Base-by-base conservation (phyloP, 1,140 invertebrate species). In the Lethrus apterus region DNA sequence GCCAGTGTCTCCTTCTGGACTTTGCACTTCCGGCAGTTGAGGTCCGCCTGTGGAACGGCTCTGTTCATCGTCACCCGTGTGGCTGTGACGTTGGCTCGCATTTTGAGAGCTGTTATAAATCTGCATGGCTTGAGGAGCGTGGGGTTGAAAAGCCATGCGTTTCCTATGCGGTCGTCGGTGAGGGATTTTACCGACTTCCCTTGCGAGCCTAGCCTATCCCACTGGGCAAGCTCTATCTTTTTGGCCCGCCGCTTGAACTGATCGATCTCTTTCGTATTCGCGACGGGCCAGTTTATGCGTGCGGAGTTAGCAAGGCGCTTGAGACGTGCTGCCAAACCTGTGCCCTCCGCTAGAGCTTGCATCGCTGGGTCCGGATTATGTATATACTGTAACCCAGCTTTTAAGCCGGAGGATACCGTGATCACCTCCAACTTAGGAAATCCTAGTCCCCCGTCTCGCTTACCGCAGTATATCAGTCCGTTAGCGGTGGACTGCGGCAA, bases 401-500 rank as follows among this genome's bases (percentile, higher is more conserved):
- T 26, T 20, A 44, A 33, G 15, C 9, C 32, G 8, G 26, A n/a
- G 9, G 11, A 5, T 8, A 17, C 21, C 17, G 20, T 21, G 10
- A 43, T 17, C 2, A 44, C 42, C 14, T 44, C 42, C 13, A 44
- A 18, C 29, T 33, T 44, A 13, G 26, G 26, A 10, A 44, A 4
- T 31, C 42, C 42, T 49, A 61, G 45, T 48, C 59, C 58, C 9
- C 59, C 56, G 44, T 58, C 53, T 50, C 40, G 34, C 55, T 51
- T 55, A n/a, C 49, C 34, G 41, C 42, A 46, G 32, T 59, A 56
- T 1, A 60, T 9, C 13, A 61, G 41, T 9, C 42, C 44, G 14
- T 58, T 41, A 0, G 43, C 20, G 2, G 34, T 41, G 2, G 45
- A 47, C 26, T 41, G 38, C 38, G 20, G 21, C 21, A 41, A 41